A percentile compares a stretch with the other conserved stretches of the same genome.
Conservation (phyloP, 2,888 invertebrate species). For the Leptinotarsa haldemani region DNA sequence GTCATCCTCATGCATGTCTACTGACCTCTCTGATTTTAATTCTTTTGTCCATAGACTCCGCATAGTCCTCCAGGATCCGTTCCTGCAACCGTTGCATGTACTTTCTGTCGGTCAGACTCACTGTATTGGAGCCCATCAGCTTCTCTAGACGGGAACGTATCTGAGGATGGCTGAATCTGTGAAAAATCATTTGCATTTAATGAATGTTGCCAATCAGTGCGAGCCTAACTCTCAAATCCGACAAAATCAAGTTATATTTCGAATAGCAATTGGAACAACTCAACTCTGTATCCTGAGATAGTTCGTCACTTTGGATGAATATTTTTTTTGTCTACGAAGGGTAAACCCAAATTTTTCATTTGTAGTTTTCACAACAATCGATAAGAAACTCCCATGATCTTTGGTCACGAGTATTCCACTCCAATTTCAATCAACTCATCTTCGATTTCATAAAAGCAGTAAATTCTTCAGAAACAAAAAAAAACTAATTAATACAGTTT, state of each 20-base stretch:
- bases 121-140: slow-evolving; percentile 77
- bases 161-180: slow-evolving; percentile 74
- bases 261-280: neutral
- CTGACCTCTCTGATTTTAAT: slow-evolving; percentile 73
- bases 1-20: neutral
- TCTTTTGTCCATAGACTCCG: slow-evolving; percentile 73
- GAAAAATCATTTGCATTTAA: slow-evolving; percentile 32
- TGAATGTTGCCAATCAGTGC: neutral
- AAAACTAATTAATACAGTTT: too few species aligned
- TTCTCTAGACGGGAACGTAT: slow-evolving; percentile 75
- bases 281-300: too few species aligned
- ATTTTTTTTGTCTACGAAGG: too few species aligned
- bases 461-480: too few species aligned
- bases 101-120: slow-evolving; percentile 74
- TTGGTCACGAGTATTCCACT: too few species aligned
- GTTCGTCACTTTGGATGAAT: too few species aligned
- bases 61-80: slow-evolving; percentile 74
- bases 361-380: too few species aligned
- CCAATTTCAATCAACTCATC: too few species aligned
- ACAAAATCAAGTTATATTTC: neutral
- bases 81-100: slow-evolving; percentile 77
- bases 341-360: too few species aligned
- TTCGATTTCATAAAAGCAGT: too few species aligned
- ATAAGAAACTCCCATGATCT: too few species aligned
- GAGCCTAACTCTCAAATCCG: neutral